These are phyloP conservation scores for Galagoides demidoff DNA, from an alignment of 2,797 vertebrate species.

Conservation along the genomic window DNA sequence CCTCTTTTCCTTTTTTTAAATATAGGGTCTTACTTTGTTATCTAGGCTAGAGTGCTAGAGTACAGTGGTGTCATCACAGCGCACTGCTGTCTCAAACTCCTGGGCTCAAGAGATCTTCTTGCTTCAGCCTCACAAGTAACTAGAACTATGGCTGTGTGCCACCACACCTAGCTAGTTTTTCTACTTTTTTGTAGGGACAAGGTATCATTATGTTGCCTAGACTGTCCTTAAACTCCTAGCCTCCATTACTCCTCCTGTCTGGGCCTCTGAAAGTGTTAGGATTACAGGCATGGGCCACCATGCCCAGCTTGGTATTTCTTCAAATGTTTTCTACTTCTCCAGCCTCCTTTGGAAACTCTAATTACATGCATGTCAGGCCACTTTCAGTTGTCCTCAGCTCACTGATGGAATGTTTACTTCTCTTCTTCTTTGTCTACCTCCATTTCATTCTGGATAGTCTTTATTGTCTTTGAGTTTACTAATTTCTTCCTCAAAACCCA, in stretches of 20 bases:
- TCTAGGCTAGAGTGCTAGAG: not conserved
- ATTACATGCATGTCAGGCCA: not conserved
- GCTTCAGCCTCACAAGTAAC: not conserved
- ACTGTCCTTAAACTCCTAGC: not conserved
- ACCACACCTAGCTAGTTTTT: not conserved
- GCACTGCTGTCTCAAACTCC: not conserved
- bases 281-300: not conserved
- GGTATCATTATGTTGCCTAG: not conserved
- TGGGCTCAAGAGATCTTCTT: not conserved
- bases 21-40: not conserved
- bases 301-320: not conserved
- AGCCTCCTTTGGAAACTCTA: not conserved
- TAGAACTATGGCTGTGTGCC: not conserved
- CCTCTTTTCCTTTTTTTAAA: no score
- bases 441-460: not conserved
- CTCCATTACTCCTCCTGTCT: not conserved
- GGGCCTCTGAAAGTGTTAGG: not conserved
- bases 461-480: not conserved
- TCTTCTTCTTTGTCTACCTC: not conserved
- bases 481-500: not conserved
- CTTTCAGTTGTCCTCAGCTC: not conserved
- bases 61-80: not conserved
- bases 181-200: not conserved
- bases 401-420: not conserved
- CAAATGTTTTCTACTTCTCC: not conserved